Base-by-base conservation (phyloP, 2,797 vertebrate species). In the Hyperoplus immaculatus region DNA sequence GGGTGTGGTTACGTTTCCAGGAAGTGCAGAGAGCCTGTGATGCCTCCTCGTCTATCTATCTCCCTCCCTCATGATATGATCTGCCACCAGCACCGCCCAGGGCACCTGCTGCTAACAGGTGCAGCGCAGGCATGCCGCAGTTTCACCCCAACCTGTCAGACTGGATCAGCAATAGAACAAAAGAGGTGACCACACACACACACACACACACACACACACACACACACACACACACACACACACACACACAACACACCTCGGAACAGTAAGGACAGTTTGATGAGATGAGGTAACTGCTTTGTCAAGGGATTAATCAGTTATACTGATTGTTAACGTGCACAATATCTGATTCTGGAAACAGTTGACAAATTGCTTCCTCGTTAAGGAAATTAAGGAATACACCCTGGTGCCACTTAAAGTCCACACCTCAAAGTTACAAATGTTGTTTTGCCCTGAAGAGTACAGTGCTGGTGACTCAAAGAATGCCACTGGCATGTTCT, bases 71-170 rank as follows among this genome's bases (percentile, higher is more conserved):
- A 12, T 49, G 54, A 73, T 56, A 65, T 12, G 4, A 12, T 72
- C 62, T 11, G 46, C 21, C 21, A 10, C n/a, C 7, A 65, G 63
- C 64, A 0, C 70, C 56, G 14, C 79, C 88, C 84, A 29, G 6
- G 57, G 63, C 75, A 76, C 80, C 78, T 73, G 83, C 77, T 36
- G 79, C 21, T 21, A 21, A 79, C 88, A 91, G 85, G 86, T 92
- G 86, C 47, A 73, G 36, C 5, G 4, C 16, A 82, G 54, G 75
- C 83, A 87, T 89, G 90, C 82, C n/a, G 69, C 68, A 91, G 95
- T 96, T 95, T 96, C 95, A 92, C 59, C 81, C 90, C 12, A 90
- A 95, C 95, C 93, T 78, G 95, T 92, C 87, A 3, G 60, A 95
- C 95, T 18, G 83, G 94, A 86, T 86, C 67, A 18, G 50, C 80